Evolutionary conservation across 2,888 invertebrate species (phyloP).

Genomic region (Iphiclides podalirius): DNA sequence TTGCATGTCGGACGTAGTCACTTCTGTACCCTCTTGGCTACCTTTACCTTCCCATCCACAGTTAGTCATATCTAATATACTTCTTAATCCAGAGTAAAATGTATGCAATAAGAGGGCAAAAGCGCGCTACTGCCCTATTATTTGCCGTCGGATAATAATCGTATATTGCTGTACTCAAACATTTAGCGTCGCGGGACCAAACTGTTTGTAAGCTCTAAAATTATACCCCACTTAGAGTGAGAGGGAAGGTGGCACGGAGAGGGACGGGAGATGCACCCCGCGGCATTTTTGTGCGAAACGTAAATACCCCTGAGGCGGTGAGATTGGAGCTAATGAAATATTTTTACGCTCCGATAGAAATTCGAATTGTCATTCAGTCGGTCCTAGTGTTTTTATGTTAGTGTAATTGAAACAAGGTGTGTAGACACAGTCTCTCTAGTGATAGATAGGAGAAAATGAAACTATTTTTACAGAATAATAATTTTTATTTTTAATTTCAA

Average conservation of each 20-base stretch:
- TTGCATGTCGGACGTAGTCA: no score
- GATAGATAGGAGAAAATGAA: no score
- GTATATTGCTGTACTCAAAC: constrained; percentile 20
- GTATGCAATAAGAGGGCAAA: constrained; percentile 7
- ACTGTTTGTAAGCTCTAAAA: constrained; percentile 18
- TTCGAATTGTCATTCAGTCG: background rate
- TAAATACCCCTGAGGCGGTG: constrained; percentile 14
- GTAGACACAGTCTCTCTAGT: no score
- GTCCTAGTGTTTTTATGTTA: background rate
- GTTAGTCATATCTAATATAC: background rate
- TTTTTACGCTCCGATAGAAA: background rate
- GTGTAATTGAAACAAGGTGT: no score
- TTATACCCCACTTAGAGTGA: constrained; percentile 18
- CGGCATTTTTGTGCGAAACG: constrained; percentile 17
- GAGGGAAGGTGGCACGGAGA: constrained; percentile 1
- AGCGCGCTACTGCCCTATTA: constrained; percentile 3
- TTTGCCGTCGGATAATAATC: constrained; percentile 17
- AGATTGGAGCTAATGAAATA: constrained; percentile 5
- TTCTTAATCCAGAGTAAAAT: background rate
- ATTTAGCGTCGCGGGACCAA: constrained; percentile 16
- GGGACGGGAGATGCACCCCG: background rate
- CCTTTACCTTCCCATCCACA: no score
- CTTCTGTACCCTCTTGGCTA: no score
- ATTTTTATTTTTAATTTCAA: no score
- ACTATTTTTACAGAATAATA: no score